Evolutionary conservation across 2,113 vertebrate genomes (phyloP).

Genomic region (Spilogale gracilis): DNA sequence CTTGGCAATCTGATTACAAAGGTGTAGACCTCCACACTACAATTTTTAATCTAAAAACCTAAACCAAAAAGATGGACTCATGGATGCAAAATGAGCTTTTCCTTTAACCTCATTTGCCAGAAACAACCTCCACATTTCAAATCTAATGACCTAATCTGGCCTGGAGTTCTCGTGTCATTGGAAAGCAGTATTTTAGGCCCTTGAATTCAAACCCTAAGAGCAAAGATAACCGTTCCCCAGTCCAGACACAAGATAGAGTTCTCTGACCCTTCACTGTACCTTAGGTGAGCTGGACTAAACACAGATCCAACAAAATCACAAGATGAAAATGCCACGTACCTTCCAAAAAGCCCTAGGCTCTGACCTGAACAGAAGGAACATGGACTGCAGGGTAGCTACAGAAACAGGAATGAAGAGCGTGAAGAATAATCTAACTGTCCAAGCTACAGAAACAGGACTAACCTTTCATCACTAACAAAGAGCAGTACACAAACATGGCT

Average conservation of each 20-base stretch:
- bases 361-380: neutral
- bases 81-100: neutral
- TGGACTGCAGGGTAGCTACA: neutral
- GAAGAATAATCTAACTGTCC: neutral
- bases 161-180: neutral
- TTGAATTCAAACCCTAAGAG: neutral
- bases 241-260: neutral
- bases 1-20: neutral
- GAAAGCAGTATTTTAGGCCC: neutral
- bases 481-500: neutral
- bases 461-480: neutral
- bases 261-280: neutral
- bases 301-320: neutral
- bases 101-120: neutral
- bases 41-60: neutral
- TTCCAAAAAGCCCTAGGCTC: neutral
- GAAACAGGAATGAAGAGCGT: neutral
- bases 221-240: neutral
- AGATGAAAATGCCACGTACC: neutral
- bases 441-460: neutral
- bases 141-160: neutral
- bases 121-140: constrained; percentile 16
- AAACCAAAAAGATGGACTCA: neutral
- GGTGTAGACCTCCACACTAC: neutral
- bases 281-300: neutral